These are phyloP conservation scores for Bothrops jararaca DNA, from an alignment of 2,113 vertebrate genomes.

Conservation along the genomic window DNA sequence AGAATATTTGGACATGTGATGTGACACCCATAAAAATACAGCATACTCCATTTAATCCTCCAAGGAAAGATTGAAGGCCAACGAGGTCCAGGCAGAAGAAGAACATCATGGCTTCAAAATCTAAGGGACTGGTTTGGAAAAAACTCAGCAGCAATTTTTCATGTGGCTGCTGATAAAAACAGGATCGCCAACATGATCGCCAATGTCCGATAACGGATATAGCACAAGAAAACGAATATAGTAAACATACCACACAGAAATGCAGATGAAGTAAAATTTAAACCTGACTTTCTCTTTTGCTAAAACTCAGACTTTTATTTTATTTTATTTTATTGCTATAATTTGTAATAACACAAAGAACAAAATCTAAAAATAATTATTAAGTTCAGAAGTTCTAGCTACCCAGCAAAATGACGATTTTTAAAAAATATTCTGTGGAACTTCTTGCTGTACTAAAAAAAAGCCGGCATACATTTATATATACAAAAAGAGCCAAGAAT, in stretches of 20 bases:
- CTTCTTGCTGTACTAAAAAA: background rate
- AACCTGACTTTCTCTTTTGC: background rate
- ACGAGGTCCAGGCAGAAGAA: too few relatives aligned
- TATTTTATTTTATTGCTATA: background rate
- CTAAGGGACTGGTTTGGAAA: too few relatives aligned
- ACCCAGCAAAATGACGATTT: background rate
- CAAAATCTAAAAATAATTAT: background rate
- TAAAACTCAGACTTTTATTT: background rate
- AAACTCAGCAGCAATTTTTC: too few relatives aligned
- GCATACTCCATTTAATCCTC: too few relatives aligned
- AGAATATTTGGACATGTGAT: too few relatives aligned
- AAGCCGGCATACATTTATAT: background rate
- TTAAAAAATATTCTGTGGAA: background rate
- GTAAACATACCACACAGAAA: background rate
- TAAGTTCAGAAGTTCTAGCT: background rate
- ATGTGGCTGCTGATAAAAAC: too few relatives aligned
- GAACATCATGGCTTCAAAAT: too few relatives aligned
- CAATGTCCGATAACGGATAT: too few relatives aligned
- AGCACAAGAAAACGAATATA: background rate
- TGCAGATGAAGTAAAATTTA: background rate
- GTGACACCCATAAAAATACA: too few relatives aligned
- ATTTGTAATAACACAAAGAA: background rate
- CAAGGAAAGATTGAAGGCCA: too few relatives aligned
- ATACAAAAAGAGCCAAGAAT: background rate
- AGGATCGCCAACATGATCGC: too few relatives aligned